Base-by-base conservation (phyloP, 1,140 invertebrate genomes). In the Eufriesea mexicana region DNA sequence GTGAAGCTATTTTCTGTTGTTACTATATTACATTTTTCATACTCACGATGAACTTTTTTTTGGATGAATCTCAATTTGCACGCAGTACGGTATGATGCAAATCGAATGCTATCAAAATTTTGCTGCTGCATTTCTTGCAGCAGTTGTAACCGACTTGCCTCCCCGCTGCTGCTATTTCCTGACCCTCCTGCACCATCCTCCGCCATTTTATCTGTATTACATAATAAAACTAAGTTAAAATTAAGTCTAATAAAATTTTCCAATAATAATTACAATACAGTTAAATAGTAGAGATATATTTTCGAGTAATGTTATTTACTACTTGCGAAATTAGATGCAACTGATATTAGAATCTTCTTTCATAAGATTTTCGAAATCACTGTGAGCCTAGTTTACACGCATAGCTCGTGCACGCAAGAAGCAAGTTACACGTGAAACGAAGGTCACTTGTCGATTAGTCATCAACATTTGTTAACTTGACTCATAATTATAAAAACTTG, bases 41-140 rank as follows among this genome's bases (percentile, higher is more conserved):
- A 96, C 97, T 96, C 94, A 97, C 97, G 95, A 90, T 98, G 98
- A 83, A 98, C 98, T 95, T 98, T 98, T 94, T 98, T 99, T 94
- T 99, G 99, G 87, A 99, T 98, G 94, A 98, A 99, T 92, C 98
- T 95, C 25, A 99, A 94, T 95, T 99, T 99, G 90, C 98, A 99
- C 2, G 99, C 99, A 51, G 98, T 99, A 83, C 99, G 96, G 93
- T 99, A 99, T 10, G 98, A 99, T 71, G 99, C 98, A 94, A 99
- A 99, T 89, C 98, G 95, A 87, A 99, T 99, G 68, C 97, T 96
- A 94, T 99, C 98, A 93, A 98, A 99, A 94, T 99, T 98, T 93
- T 99, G 98, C 81, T 97, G 96, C 84, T 98, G 95, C 96, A 98
- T 96, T 93, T 98, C 97, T 93, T 98, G 97, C 73, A 97, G 90